Conservation (phyloP, 2,797 vertebrate species). For the Oophaga sylvatica region DNA sequence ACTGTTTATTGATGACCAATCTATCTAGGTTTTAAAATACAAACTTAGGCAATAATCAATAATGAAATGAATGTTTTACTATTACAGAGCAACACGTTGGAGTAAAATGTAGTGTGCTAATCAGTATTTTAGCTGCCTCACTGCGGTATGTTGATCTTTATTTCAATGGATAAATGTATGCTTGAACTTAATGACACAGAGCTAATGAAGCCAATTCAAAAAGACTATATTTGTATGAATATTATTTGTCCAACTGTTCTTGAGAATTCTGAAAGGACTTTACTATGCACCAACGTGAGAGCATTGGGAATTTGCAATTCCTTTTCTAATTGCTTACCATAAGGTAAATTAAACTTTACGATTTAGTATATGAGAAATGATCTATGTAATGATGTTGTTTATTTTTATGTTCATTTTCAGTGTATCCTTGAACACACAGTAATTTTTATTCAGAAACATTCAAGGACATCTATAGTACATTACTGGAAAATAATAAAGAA, state of each 20-base stretch:
- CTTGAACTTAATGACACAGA: not conserved
- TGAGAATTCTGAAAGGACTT: not conserved
- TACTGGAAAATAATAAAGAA: not conserved
- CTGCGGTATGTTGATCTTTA: not conserved
- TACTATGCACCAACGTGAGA: not conserved
- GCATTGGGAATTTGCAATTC: not conserved
- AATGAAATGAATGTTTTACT: no score
- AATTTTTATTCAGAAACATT: constrained; percentile 1
- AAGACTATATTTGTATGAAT: not conserved
- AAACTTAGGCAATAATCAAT: no score
- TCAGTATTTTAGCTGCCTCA: no score
- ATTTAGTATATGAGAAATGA: constrained; percentile 35
- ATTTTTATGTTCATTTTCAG: constrained; percentile 33
- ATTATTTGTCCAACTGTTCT: constrained; percentile 26
- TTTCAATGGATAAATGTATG: not conserved
- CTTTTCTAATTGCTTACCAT: constrained; percentile 30
- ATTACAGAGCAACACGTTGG: no score
- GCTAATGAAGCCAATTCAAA: not conserved
- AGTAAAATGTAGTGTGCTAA: no score
- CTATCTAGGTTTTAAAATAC: no score
- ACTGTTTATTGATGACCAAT: no score
- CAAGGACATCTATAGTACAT: not conserved
- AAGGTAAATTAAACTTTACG: constrained; percentile 41
- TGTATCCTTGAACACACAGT: constrained; percentile 37
- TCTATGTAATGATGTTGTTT: constrained; percentile 45